Conservation (phyloP, 1,140 invertebrate species). For the Bombus difficillimus region DNA sequence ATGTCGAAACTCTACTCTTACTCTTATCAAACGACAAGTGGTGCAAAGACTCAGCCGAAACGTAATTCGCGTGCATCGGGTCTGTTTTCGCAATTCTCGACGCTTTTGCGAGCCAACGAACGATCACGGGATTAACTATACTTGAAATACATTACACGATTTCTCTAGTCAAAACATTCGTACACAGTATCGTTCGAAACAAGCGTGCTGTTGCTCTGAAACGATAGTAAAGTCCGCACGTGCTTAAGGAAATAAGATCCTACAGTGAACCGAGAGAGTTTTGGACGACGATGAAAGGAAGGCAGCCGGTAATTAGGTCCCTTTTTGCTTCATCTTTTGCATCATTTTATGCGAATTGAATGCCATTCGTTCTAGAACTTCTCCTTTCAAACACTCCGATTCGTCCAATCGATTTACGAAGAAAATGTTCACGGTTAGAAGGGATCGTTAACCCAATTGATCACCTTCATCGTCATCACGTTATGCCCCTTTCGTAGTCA, state of each 20-base stretch:
- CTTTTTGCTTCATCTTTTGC: background rate
- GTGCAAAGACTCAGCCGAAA: background rate
- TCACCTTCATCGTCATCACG: too few relatives aligned
- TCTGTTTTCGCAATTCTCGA: background rate
- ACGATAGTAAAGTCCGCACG: background rate
- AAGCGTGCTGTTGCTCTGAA: background rate
- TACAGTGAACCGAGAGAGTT: conserved; percentile 14
- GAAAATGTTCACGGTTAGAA: background rate
- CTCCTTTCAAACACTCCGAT: background rate
- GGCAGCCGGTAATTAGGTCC: conserved; percentile 43
- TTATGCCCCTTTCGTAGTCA: too few relatives aligned
- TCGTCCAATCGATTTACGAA: background rate
- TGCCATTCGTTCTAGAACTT: background rate
- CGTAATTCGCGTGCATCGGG: background rate
- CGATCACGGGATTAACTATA: background rate
- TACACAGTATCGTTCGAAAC: background rate
- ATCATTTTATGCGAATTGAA: conserved; percentile 7
- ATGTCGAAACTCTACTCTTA: background rate
- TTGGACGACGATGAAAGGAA: conserved; percentile 21
- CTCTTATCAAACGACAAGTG: background rate
- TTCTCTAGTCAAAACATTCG: background rate
- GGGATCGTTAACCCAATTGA: background rate
- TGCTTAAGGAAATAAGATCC: background rate
- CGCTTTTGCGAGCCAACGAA: background rate
- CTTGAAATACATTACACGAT: background rate